Evolutionary conservation across 2,888 invertebrate species (phyloP).

Genomic region (Hedychridium roseum): DNA sequence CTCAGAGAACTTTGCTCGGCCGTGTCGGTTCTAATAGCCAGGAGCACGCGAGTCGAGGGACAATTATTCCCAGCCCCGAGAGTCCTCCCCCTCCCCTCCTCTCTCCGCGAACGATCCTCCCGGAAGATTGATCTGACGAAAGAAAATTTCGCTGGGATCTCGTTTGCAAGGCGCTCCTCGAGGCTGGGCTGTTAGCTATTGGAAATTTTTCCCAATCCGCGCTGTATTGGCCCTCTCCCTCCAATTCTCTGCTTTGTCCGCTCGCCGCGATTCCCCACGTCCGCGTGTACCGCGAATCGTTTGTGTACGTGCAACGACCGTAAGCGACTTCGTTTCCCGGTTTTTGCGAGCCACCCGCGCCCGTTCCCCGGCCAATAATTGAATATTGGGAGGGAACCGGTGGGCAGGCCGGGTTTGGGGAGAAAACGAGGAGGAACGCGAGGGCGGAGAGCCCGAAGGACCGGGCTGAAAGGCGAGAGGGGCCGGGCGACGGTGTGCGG

Average conservation of each 20-base stretch:
- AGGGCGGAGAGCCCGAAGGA: slow-evolving; percentile 25
- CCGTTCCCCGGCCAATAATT: slow-evolving; percentile 51
- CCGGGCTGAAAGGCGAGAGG: slow-evolving; percentile 16
- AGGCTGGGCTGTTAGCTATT: too few species aligned
- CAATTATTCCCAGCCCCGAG: slow-evolving; percentile 28
- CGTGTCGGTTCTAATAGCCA: slow-evolving; percentile 34
- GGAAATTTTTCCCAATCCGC: too few species aligned
- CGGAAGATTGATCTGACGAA: too few species aligned
- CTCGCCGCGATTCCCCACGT: background rate
- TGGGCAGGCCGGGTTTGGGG: slow-evolving; percentile 19
- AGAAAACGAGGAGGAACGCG: slow-evolving; percentile 21
- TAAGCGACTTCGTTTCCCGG: slow-evolving; percentile 38
- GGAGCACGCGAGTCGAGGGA: slow-evolving; percentile 39
- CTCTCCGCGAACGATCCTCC: too few species aligned
- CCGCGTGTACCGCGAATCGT: slow-evolving; percentile 1
- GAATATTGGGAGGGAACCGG: slow-evolving; percentile 47
- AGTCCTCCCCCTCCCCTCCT: slow-evolving; percentile 7
- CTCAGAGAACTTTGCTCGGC: slow-evolving; percentile 47
- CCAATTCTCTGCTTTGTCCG: background rate
- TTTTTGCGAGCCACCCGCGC: slow-evolving; percentile 42
- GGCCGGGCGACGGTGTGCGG: slow-evolving; percentile 60
- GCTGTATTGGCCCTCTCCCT: too few species aligned
- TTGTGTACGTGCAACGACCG: slow-evolving; percentile 14
- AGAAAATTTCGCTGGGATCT: too few species aligned
- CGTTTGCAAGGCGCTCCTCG: too few species aligned